phyloP scores from a whole-genome alignment of 2,888 invertebrate genomes.

The Mylabris sibirica region DNA sequence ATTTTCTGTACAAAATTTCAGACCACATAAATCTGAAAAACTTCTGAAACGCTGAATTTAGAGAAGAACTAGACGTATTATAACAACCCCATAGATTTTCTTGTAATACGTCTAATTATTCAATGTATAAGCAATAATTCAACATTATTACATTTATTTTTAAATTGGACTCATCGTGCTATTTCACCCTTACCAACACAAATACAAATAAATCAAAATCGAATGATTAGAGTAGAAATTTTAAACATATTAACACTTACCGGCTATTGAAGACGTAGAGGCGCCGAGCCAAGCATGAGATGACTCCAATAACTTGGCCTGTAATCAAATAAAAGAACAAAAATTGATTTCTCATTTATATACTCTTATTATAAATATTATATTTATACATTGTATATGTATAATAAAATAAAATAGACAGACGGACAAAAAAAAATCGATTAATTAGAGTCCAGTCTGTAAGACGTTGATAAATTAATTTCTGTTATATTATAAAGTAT shows the following conservation, averaged over 20 bases:
- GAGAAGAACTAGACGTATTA: too few species aligned
- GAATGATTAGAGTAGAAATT: not conserved
- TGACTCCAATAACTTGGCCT: slow-evolving; percentile 92
- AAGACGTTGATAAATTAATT: slow-evolving; percentile 3
- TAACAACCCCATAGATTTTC: too few species aligned
- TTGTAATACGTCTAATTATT: too few species aligned
- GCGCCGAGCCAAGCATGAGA: slow-evolving; percentile 93
- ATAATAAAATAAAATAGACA: not conserved
- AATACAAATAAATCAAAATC: not conserved
- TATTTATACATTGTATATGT: not conserved
- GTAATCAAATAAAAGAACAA: slow-evolving; percentile 64
- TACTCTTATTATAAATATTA: not conserved
- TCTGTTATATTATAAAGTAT: not conserved
- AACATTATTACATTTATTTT: not conserved
- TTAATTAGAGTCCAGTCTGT: not conserved
- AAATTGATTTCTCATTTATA: slow-evolving; percentile 9
- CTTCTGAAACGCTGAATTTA: too few species aligned
- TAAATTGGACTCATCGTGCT: not conserved
- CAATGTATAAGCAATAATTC: too few species aligned
- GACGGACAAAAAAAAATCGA: not conserved
- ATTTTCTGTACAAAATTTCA: not conserved
- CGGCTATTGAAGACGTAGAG: slow-evolving; percentile 88
- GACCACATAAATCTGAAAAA: too few species aligned
- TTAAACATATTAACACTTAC: slow-evolving; percentile 68
- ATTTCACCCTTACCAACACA: not conserved